A percentile compares a stretch with the other conserved stretches of the same genome.
Conservation (phyloP, 2,113 vertebrate species). For the Rhea pennata region DNA sequence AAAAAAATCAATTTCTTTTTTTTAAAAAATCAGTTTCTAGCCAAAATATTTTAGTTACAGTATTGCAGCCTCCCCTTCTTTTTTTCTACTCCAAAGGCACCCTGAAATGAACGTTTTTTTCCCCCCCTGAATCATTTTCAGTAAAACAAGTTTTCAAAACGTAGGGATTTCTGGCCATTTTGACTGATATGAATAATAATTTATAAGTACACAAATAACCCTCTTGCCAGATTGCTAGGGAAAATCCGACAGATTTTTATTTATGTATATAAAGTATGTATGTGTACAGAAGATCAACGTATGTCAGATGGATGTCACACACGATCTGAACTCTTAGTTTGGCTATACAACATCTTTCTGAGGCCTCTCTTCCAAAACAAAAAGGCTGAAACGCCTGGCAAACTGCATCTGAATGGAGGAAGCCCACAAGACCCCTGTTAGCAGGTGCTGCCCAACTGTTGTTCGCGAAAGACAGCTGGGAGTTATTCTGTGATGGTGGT, state of each 20-base stretch:
- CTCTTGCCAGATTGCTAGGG: no score
- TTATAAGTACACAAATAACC: not conserved
- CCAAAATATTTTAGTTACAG: not conserved
- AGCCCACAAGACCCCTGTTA: not conserved
- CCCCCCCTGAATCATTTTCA: not conserved
- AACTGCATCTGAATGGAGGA: not conserved
- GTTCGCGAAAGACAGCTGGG: not conserved
- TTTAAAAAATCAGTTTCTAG: not conserved
- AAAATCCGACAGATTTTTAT: not conserved
- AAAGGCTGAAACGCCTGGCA: not conserved
- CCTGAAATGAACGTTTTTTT: not conserved
- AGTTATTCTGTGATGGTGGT: not conserved
- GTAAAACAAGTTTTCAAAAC: not conserved
- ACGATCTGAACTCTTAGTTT: not conserved
- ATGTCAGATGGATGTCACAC: not conserved
- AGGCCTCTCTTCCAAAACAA: not conserved
- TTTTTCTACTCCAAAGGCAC: not conserved
- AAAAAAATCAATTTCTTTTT: not conserved
- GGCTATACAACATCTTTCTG: not conserved
- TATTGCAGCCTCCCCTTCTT: not conserved
- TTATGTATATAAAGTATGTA: not conserved
- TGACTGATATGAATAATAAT: not conserved
- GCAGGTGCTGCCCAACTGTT: not conserved
- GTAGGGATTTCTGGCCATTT: not conserved
- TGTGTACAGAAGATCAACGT: not conserved